Conservation (phyloP, 2,113 vertebrate genomes). For the Cervus canadensis region DNA sequence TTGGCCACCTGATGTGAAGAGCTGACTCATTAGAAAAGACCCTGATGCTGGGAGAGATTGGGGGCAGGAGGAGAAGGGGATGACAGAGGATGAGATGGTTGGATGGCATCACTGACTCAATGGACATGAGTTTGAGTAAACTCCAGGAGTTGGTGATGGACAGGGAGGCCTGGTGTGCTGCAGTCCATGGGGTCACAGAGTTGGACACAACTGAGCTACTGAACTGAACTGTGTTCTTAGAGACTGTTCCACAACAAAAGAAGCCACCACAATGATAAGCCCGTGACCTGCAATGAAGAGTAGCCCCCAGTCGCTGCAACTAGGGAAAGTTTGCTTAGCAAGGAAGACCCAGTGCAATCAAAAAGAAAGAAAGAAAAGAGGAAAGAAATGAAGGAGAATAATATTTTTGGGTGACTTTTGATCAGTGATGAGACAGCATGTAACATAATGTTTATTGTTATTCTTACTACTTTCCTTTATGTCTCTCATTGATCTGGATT, state of each 20-base stretch:
- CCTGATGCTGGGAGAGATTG: not conserved
- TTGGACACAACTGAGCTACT: fast-evolving
- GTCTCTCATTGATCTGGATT: not conserved
- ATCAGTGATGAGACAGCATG: not conserved
- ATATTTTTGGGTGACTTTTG: not conserved
- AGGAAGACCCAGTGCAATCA: not conserved
- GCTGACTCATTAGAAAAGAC: not conserved
- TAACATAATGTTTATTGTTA: not conserved
- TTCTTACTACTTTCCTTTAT: not conserved
- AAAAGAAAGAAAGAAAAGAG: not conserved
- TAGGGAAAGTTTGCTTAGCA: not conserved
- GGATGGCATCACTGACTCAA: not conserved
- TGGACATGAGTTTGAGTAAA: too few relatives aligned
- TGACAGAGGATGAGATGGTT: not conserved
- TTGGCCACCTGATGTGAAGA: not conserved
- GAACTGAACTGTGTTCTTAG: not conserved
- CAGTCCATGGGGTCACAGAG: not conserved
- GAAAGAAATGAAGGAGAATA: not conserved
- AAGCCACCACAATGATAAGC: not conserved
- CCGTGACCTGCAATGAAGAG: not conserved
- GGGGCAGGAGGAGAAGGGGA: not conserved
- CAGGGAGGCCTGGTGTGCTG: not conserved
- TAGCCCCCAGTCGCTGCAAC: not conserved
- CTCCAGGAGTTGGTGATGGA: fast-evolving
- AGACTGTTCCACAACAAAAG: not conserved